phyloP scores from a whole-genome alignment of 2,888 invertebrate genomes.

The Diarsia brunnea region DNA sequence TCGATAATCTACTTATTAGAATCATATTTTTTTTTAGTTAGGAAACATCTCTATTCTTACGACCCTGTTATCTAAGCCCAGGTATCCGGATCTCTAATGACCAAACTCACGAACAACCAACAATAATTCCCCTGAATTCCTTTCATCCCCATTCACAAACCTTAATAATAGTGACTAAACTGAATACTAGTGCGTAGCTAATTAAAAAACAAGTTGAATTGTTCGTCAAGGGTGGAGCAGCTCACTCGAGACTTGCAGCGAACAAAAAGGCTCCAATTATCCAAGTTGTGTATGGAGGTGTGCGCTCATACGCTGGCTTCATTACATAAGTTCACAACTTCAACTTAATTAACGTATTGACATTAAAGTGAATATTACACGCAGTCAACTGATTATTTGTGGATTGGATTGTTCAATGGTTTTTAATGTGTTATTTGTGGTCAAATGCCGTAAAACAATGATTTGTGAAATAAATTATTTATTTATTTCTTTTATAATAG shows the following conservation, averaged over 20 bases:
- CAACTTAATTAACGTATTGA: slow-evolving; percentile 67
- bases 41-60: no score
- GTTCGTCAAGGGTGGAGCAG: slow-evolving; percentile 61
- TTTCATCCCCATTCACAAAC: neutral
- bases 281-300: slow-evolving; percentile 63
- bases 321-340: slow-evolving; percentile 70
- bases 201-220: slow-evolving; percentile 68
- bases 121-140: slow-evolving; percentile 16
- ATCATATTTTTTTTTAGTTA: no score
- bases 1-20: no score
- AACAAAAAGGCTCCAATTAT: slow-evolving; percentile 79
- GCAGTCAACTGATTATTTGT: slow-evolving; percentile 12
- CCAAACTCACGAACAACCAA: slow-evolving; percentile 10
- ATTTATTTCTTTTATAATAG: neutral
- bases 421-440: no score
- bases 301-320: slow-evolving; percentile 33
- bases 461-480: neutral
- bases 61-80: neutral
- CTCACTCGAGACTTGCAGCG: slow-evolving; percentile 68
- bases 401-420: neutral
- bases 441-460: no score
- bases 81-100: neutral
- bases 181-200: slow-evolving; percentile 61
- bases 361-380: slow-evolving; percentile 37
- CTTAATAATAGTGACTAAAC: slow-evolving; percentile 43